Conservation (phyloP, 2,888 invertebrate genomes). For the Deroplatys truncata region DNA sequence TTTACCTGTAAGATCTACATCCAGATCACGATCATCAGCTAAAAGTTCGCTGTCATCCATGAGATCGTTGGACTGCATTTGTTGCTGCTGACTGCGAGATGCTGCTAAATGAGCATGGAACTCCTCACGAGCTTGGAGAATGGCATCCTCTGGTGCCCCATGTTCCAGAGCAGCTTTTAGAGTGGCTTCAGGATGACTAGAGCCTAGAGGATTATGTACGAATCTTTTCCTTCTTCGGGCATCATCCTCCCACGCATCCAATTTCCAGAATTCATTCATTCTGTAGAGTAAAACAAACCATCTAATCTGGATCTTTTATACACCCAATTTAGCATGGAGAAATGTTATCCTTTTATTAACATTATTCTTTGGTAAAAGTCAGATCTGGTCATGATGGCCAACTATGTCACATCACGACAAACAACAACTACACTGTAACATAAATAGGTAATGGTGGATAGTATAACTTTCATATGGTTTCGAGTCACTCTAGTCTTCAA, state of each 20-base stretch:
- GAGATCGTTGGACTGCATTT: slow-evolving; percentile 71
- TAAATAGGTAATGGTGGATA: too few relatives aligned
- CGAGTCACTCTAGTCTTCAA: too few relatives aligned
- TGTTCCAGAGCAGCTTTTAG: slow-evolving; percentile 77
- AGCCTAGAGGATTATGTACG: slow-evolving; percentile 91
- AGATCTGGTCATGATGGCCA: too few relatives aligned
- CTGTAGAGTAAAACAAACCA: slow-evolving; percentile 37
- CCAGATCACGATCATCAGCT: slow-evolving; percentile 84
- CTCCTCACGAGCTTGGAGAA: slow-evolving; percentile 89
- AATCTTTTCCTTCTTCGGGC: slow-evolving; percentile 90
- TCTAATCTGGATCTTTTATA: too few relatives aligned
- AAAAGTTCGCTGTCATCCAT: slow-evolving; percentile 92
- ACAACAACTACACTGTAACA: too few relatives aligned
- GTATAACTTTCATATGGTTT: too few relatives aligned
- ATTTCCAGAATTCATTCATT: slow-evolving; percentile 77
- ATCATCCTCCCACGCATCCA: slow-evolving; percentile 99
- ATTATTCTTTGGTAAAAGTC: too few relatives aligned
- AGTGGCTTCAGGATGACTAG: slow-evolving; percentile 88
- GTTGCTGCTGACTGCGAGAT: slow-evolving; percentile 68
- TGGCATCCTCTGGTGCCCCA: slow-evolving; percentile 86
- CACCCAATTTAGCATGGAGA: too few relatives aligned
- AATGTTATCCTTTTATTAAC: too few relatives aligned
- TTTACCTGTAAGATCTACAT: slow-evolving; percentile 76
- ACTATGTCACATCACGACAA: too few relatives aligned
- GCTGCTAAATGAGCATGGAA: slow-evolving; percentile 88